Evolutionary conservation across 64 coral and sea anemone genomes (phyloP), one percentile per base, ranked within the genome.

Genomic region (Acropora tenuis): DNA sequence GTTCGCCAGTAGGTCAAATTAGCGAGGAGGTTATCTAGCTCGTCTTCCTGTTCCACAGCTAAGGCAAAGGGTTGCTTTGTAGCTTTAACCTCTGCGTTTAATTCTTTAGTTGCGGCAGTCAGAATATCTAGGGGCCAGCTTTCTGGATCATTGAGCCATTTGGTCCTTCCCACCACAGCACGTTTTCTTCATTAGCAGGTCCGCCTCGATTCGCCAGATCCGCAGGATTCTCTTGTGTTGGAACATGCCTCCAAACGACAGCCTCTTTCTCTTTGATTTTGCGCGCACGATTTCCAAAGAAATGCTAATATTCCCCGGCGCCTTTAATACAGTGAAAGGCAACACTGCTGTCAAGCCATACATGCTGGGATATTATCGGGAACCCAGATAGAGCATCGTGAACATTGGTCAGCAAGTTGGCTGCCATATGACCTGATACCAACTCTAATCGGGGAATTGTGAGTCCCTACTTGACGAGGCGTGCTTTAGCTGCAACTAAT

Each of bases 311-410:
- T 80, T 80, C 8, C 47, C 41, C 77, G 45, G 77, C 43, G 50
- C 77, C 77, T 18, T 48, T 80, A 8, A 52, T 80, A 44, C 45
- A 80, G 45, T 80, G 50, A n/a, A 80, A 80, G 47, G 77, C 46
- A n/a, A 80, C 77, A 20, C 77, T 80, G 46, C 77, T 80, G 77
- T 80, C 77, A 18, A 80, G 77, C 77, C 77, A 80, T 18, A 15
- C 45, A 17, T 47, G 18, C 18, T 46, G 47, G 9, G 77, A 80
- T 17, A 46, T 47, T 1, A 79, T 16, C 17, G 77, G 77, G 77
- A 79, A 79, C 13, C 77, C 77, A n/a, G 46, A 17, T 50, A 79
- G 77, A n/a, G 6, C 46, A 49, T 79, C 77, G 17, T 49, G 77
- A 47, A 79, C 77, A 79, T 79, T 79, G 30, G 30, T 68, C 50